phyloP scores from a whole-genome alignment of 1,140 invertebrate genomes.

The Onthophagus taurus region DNA sequence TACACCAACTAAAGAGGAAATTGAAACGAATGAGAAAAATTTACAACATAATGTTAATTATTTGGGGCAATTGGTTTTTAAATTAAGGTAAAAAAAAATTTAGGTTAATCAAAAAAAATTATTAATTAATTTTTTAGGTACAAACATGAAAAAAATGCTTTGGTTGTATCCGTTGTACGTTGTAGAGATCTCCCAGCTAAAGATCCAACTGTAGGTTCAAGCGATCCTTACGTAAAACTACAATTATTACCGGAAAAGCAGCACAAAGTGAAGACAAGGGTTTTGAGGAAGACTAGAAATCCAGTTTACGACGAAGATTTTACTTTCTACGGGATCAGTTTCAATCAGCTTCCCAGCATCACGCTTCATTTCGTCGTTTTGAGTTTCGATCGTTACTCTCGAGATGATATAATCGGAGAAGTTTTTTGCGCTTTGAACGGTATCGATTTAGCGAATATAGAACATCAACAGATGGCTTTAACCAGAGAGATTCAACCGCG shows the following conservation, averaged over 20 bases:
- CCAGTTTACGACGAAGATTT: conserved; percentile 95
- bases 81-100: conserved; percentile 67
- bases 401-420: conserved; percentile 95
- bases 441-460: conserved; percentile 68
- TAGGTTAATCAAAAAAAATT: no score
- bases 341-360: conserved; percentile 73
- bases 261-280: conserved; percentile 88
- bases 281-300: conserved; percentile 82
- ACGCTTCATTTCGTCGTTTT: conserved; percentile 90
- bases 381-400: conserved; percentile 92
- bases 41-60: conserved; percentile 44
- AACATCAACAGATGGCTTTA: conserved; percentile 66
- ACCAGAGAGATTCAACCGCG: conserved; percentile 77
- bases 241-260: conserved; percentile 90
- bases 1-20: conserved; percentile 48
- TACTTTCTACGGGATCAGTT: conserved; percentile 87
- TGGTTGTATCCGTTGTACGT: conserved; percentile 84
- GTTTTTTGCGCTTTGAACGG: conserved; percentile 77
- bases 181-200: conserved; percentile 76
- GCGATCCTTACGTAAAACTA: conserved; percentile 91
- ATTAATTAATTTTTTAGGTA: conserved; percentile 46
- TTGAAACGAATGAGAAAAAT: conserved; percentile 54
- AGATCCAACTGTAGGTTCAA: conserved; percentile 53
- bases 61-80: conserved; percentile 80
- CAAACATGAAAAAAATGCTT: conserved; percentile 75